Conservation (phyloP, 2,113 vertebrate genomes). For the Charina bottae region DNA sequence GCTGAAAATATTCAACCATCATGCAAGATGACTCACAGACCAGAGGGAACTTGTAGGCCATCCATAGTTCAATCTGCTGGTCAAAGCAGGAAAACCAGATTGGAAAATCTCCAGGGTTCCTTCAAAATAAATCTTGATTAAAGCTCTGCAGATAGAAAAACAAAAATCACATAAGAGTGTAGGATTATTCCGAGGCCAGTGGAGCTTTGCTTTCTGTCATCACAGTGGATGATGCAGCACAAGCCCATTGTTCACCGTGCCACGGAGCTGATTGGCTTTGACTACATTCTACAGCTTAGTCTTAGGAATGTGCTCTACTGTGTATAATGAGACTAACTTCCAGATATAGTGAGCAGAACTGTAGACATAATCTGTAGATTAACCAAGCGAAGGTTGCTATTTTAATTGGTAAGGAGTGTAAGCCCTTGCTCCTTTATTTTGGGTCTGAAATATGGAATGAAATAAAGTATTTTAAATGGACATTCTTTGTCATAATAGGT, state of each 20-base stretch:
- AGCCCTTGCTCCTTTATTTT: not conserved
- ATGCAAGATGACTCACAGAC: not conserved
- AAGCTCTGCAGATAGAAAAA: not conserved
- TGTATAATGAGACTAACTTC: not conserved
- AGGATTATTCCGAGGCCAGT: not conserved
- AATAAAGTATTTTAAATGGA: not conserved
- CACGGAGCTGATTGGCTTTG: not conserved
- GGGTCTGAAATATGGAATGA: not conserved
- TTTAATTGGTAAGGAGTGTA: not conserved
- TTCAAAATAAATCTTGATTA: not conserved
- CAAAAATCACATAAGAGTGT: not conserved
- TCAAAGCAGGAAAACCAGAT: not conserved
- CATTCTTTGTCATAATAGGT: not conserved
- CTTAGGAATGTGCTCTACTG: not conserved
- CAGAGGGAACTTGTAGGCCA: not conserved
- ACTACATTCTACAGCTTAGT: not conserved
- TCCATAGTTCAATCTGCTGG: not conserved
- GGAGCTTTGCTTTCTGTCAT: not conserved
- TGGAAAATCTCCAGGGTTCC: not conserved
- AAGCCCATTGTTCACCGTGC: not conserved
- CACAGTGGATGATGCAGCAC: not conserved
- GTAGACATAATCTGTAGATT: not conserved
- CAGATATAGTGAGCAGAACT: not conserved
- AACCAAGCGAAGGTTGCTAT: not conserved
- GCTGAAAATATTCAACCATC: not conserved